Evolutionary conservation across 2,888 invertebrate genomes (phyloP), one percentile per base, ranked within the genome.

Genomic region (Lampropteryx suffumata): DNA sequence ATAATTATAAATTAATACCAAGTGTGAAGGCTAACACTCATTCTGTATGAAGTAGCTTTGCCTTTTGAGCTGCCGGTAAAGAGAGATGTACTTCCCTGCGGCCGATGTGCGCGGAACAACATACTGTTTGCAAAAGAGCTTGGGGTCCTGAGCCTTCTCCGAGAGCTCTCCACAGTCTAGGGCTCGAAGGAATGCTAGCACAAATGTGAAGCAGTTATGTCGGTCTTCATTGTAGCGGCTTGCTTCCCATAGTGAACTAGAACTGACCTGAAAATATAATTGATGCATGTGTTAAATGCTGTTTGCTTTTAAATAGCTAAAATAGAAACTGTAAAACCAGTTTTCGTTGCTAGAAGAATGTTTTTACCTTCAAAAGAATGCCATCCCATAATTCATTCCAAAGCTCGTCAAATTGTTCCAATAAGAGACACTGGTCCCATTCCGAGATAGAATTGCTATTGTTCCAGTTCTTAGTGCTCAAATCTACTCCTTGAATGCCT

Each of bases 131-230:
- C 97, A 97, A 82, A 97, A 95, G 17, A 90, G 84, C 50, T 94
- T 95, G 60, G 94, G 90, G 49, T 89, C 93, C 7, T 85, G 84
- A 11, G 95, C 94, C 39, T 94, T 93, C 62, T 93, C 92, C 43
- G 94, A 94, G 30, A 96, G 87, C 61, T 92, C 92, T 5, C 93
- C 94, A 69, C 95, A 94, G 62, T 93, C 92, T 10, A 97, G 90
- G 30, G 92, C 92, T 68, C 93, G 92, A 46, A 97, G 82, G 80
- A 97, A 97, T 27, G 94, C 93, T 52, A 97, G 86, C 7, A 97
- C 96, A 84, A 97, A 97, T 34, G 94, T 94, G 71, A 96, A 97
- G 76, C 97, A 97, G 79, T 97, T 97, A 82, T 95, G 93, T 34
- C 91, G 90, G 57, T 93, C 92, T 83, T 95, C 95, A 71, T 95